Base-by-base conservation (phyloP, 2,888 invertebrate genomes). In the Melieria omissa region DNA sequence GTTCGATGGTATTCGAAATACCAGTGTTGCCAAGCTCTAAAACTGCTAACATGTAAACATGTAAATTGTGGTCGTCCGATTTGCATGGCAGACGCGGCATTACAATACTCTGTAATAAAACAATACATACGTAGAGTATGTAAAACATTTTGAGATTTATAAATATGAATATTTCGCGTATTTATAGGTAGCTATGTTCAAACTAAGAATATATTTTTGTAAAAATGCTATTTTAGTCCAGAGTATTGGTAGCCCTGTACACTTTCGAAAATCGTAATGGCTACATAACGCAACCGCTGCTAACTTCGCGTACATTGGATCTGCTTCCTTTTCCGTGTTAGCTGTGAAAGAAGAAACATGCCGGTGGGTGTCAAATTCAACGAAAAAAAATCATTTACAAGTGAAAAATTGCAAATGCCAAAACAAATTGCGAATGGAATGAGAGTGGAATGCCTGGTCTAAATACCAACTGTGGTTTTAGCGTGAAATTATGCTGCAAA, bases 291-390 rank as follows among this genome's bases (percentile, higher is more conserved):
- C 47, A 58, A 76, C 68, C 62, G 54, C 74, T 73, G 49, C 74
- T 74, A 73, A 73, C 76, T 77, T 78, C 70, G 61, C 46, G n/a
- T 58, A 52, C n/a, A 47, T 29, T 55, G 70, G 12, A 41, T 29
- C 29, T 63, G 82, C 83, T 85, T 86, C 86, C 86, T 86, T 86
- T 86, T 86, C 85, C 86, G 84, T 84, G 84, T 84, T 84, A 84
- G 84, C 86, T 83, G 85, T 83, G 82, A 85, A 83, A 85, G 83
- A 85, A 85, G 81, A 83, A 86, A 85, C 85, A 87, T 87, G 87
- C 87, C 87, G 86, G 87, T 87, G 86, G 82, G 86, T 86, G 82
- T 76, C 65, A 81, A 80, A 77, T 78, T 78, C 67, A 42, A 65
- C 60, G 57, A 81, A 84, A 84, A 82, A 78, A 75, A 65, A 47